A percentile compares a stretch with the other conserved stretches of the same genome.
Evolutionary conservation across 2,113 vertebrate genomes (phyloP).

Genomic region (mouse (Mus musculus)): GRCm39 chr2:48845501-48846000

Average conservation of each 20-base stretch:
- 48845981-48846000: constrained; percentile 30
- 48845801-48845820: constrained; percentile 8
- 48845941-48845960: constrained; percentile 23
- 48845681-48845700: too few species aligned
- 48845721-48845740: not conserved
- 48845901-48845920: constrained; percentile 28
- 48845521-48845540: not conserved
- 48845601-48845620: constrained; percentile 47
- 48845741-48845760: not conserved
- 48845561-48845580: constrained; percentile 34
- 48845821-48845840: constrained; percentile 38
- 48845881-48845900: constrained; percentile 27
- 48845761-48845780: not conserved
- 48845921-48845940: not conserved
- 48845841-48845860: constrained; percentile 1
- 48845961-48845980: not conserved
- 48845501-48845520: not conserved
- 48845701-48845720: too few species aligned
- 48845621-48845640: constrained; percentile 19
- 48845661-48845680: too few species aligned
- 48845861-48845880: constrained; percentile 23
- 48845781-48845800: not conserved
- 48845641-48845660: not conserved
- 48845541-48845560: constrained; percentile 9
- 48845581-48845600: not conserved